phyloP scores from a whole-genome alignment of 2,797 vertebrate species.

The Sciaenops ocellatus region DNA sequence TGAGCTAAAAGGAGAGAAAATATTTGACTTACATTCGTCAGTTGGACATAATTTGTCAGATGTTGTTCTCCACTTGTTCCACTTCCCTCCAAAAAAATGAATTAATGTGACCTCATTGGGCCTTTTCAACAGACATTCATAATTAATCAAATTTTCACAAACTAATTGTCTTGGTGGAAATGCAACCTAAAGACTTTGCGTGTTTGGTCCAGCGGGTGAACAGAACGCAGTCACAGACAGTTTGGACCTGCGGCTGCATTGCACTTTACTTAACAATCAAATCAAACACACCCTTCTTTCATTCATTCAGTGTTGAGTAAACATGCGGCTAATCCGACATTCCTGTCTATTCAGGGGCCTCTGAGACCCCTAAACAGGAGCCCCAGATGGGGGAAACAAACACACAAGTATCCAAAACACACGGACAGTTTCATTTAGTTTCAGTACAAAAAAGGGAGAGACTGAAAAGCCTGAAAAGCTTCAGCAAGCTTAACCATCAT shows the following conservation, averaged over 20 bases:
- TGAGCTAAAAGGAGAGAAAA: neutral
- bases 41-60: neutral
- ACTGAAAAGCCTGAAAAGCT: slow-evolving; percentile 17
- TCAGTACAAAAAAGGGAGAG: too few species aligned
- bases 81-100: too few species aligned
- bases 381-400: slow-evolving; percentile 11
- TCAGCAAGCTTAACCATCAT: slow-evolving; percentile 15
- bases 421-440: too few species aligned
- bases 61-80: neutral
- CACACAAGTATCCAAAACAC: neutral
- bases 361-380: slow-evolving; percentile 27
- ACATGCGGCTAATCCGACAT: slow-evolving; percentile 27
- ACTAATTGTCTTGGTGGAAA: neutral
- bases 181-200: neutral
- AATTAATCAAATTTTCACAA: neutral
- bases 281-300: neutral
- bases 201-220: neutral
- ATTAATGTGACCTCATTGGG: neutral
- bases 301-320: slow-evolving; percentile 8
- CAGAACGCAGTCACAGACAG: neutral
- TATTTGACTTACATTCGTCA: neutral
- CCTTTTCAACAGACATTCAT: neutral
- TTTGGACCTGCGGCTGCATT: neutral
- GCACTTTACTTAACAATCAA: neutral
- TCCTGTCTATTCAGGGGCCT: slow-evolving; percentile 27